Conservation (phyloP, 2,113 vertebrate genomes). For the Nibea coibor region DNA sequence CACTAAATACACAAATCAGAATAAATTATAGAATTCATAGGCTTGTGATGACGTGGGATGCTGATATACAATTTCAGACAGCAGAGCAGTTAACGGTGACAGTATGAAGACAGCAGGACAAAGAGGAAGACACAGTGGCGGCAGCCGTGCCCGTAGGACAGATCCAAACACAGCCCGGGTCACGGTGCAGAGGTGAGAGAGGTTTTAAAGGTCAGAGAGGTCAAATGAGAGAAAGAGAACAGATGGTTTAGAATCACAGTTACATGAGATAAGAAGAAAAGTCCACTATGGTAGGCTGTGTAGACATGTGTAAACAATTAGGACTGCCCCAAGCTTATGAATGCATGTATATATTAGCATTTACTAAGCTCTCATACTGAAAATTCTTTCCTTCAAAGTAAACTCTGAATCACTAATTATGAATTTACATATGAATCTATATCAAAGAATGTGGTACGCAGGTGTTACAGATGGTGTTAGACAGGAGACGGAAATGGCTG, state of each 20-base stretch:
- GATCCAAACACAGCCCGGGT: conserved; percentile 47
- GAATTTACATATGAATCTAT: background rate
- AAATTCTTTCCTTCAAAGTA: background rate
- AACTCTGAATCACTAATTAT: background rate
- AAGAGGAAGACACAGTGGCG: conserved; percentile 67
- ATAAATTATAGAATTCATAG: background rate
- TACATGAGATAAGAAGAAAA: conserved; percentile 32
- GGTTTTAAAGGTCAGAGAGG: conserved; percentile 42
- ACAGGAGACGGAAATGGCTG: background rate
- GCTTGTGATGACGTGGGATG: conserved; percentile 21
- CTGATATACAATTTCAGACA: conserved; percentile 40
- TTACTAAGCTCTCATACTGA: background rate
- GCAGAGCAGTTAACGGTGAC: conserved; percentile 71
- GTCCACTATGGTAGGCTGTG: background rate
- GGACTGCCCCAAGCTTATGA: background rate
- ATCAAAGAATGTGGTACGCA: background rate
- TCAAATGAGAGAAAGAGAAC: conserved; percentile 40
- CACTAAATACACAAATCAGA: background rate
- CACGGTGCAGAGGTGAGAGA: conserved; percentile 40
- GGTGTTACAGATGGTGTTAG: background rate
- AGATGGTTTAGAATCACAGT: conserved; percentile 48
- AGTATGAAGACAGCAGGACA: conserved; percentile 70
- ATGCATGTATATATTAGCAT: background rate
- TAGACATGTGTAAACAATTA: background rate
- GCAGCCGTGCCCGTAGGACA: conserved; percentile 60